Base-by-base conservation (phyloP, 2,113 vertebrate species). In the Triplophysa siluroides region DNA sequence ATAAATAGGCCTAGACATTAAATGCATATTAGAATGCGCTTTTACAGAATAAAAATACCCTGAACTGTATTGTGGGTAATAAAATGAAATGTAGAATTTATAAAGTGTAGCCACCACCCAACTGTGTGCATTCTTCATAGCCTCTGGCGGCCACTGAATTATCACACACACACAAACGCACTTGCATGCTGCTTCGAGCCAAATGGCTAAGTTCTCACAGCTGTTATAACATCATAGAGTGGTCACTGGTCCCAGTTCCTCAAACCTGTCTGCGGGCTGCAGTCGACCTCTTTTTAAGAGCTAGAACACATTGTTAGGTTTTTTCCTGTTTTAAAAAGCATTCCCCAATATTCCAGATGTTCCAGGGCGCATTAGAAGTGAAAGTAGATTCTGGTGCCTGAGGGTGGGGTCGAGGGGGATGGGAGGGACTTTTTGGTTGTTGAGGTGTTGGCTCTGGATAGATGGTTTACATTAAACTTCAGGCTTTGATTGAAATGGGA, bases 151-250 rank as follows among this genome's bases (percentile, higher is more conserved):
- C 56, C 64, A 19, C 74, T 80, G 74, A 62, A 33, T 54, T 21
- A 38, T 8, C 8, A 18, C 8, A 38, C 26, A 8, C 80, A 21
- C 52, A 33, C 29, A 33, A 33, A 45, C 64, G 29, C 24, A n/a
- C 19, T 63, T 13, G n/a, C 38, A 7, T 58, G 19, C 54, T 9
- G 19, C 74, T 38, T 13, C 61, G 78, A 87, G 78, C 84, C 92
- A 92, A 92, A 92, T 84, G 89, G 86, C 88, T 85, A 84, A 88
- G 80, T 88, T 87, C 84, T 84, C 86, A 87, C 91, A 93, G 92
- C 92, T 93, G 91, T 91, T 89, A 91, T 88, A 91, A 91, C 88
- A 90, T 83, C 88, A 85, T 66, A 52, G 83, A 86, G 72, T 80
- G 69, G 77, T 86, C 56, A 52, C 26, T 63, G 86, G 77, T 81